These are phyloP conservation scores for Protobothrops flavoviridis DNA, from an alignment of 2,113 vertebrate species.

Conservation along the genomic window DNA sequence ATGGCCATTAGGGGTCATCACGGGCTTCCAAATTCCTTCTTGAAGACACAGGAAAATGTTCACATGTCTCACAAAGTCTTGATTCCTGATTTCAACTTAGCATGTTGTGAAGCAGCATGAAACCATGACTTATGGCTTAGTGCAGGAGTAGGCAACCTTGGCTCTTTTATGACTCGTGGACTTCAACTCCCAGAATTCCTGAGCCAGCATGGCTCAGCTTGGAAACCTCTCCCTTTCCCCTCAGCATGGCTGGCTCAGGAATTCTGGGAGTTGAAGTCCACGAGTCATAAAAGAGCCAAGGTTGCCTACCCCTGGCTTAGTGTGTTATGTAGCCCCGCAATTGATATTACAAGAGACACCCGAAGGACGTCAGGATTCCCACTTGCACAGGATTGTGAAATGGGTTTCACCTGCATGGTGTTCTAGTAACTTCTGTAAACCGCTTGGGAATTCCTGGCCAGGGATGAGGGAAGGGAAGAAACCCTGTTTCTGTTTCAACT, in stretches of 20 bases:
- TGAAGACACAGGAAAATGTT: background rate
- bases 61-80: background rate
- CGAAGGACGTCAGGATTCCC: background rate
- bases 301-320: background rate
- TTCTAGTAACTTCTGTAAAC: background rate
- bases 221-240: too few species aligned
- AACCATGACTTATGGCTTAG: background rate
- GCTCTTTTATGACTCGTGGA: too few species aligned
- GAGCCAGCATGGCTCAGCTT: too few species aligned
- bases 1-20: background rate
- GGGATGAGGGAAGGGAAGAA: background rate
- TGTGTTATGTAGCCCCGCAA: background rate
- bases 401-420: background rate
- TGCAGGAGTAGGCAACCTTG: too few species aligned
- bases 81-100: background rate
- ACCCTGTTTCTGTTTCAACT: background rate
- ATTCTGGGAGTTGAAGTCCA: too few species aligned
- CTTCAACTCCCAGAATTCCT: too few species aligned
- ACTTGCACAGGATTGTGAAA: background rate
- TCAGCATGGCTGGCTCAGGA: too few species aligned
- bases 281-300: too few species aligned
- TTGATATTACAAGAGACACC: background rate
- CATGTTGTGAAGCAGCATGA: background rate
- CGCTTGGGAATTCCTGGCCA: background rate
- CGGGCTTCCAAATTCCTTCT: background rate